These are phyloP conservation scores for Mellivora capensis DNA, from an alignment of 2,113 vertebrate genomes.

Conservation along the genomic window DNA sequence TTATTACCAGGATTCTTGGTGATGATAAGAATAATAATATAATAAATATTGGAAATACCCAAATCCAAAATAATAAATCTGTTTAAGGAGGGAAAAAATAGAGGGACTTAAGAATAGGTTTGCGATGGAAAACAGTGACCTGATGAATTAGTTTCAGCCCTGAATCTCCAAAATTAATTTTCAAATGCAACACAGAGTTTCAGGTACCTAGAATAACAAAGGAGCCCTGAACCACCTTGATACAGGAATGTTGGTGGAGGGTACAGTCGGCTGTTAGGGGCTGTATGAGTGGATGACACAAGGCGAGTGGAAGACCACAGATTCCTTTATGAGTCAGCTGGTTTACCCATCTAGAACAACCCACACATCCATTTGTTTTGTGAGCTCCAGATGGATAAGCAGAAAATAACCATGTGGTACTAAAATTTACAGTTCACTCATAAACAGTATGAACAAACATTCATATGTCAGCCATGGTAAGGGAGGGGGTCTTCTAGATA, in stretches of 20 bases:
- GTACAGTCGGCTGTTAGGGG: background rate
- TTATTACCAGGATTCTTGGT: background rate
- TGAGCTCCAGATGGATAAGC: slow-evolving; percentile 25
- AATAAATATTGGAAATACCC: background rate
- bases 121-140: background rate
- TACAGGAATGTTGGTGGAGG: background rate
- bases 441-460: background rate
- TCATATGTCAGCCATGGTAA: background rate
- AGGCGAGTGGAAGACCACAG: background rate
- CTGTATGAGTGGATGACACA: background rate
- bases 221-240: too few relatives aligned
- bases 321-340: background rate
- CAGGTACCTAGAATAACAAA: background rate
- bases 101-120: background rate
- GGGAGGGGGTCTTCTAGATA: background rate
- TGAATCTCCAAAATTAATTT: background rate
- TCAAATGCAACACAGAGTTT: background rate
- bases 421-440: slow-evolving; percentile 17
- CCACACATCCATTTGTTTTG: slow-evolving; percentile 23
- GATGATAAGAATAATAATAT: background rate
- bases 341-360: background rate
- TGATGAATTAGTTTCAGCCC: background rate
- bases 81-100: background rate
- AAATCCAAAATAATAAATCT: background rate
- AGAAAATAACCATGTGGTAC: slow-evolving; percentile 43